Conservation (phyloP, 2,797 vertebrate species). For the Sphaeramia orbicularis region DNA sequence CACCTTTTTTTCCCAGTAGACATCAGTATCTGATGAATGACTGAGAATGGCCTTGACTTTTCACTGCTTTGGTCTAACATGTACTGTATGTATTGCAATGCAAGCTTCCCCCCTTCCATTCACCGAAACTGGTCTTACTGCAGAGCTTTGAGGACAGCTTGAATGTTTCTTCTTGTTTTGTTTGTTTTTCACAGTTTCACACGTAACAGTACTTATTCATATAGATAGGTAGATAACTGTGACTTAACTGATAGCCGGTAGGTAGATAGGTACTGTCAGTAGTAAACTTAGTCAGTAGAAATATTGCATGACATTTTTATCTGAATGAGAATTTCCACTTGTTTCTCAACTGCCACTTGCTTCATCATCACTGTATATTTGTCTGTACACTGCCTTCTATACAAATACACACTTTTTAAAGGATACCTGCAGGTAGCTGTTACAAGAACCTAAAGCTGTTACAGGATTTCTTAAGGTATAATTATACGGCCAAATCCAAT, state of each 20-base stretch:
- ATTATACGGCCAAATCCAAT: slow-evolving; percentile 36
- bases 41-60: slow-evolving; percentile 84
- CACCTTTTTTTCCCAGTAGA: slow-evolving; percentile 75
- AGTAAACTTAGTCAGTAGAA: slow-evolving; percentile 64
- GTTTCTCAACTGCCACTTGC: slow-evolving; percentile 80
- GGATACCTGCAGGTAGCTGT: slow-evolving; percentile 68
- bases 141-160: slow-evolving; percentile 85
- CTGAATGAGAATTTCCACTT: slow-evolving; percentile 71
- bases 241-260: slow-evolving; percentile 71
- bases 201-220: slow-evolving; percentile 55
- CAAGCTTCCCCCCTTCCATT: slow-evolving; percentile 75
- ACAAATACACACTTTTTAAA: slow-evolving; percentile 60
- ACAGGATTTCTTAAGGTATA: slow-evolving; percentile 55
- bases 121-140: slow-evolving; percentile 79
- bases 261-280: slow-evolving; percentile 72
- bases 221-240: slow-evolving; percentile 71
- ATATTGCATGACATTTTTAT: slow-evolving; percentile 79
- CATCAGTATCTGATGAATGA: slow-evolving; percentile 86
- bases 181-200: slow-evolving; percentile 65
- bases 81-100: slow-evolving; percentile 79
- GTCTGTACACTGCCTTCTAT: slow-evolving; percentile 80
- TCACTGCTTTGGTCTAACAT: slow-evolving; percentile 82
- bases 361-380: slow-evolving; percentile 76
- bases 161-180: slow-evolving; percentile 83
- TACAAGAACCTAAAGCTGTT: slow-evolving; percentile 53